Evolutionary conservation across 1,140 invertebrate species (phyloP), one percentile per base, ranked within the genome.

Genomic region (Pseudomyrmex sp.): DNA sequence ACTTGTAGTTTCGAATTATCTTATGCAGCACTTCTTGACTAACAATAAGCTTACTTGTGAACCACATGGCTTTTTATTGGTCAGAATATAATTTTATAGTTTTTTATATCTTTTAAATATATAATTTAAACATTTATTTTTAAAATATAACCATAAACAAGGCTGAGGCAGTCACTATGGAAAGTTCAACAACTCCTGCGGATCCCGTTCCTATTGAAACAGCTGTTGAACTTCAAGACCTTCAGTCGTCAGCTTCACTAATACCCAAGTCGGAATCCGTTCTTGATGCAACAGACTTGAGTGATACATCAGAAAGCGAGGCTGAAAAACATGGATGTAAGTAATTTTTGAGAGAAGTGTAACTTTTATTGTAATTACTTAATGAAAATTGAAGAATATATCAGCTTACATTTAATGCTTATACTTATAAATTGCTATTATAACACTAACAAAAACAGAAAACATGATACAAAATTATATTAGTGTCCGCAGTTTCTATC

Each of bases 281-380:
- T 46, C 85, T 91, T 46, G 93, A 94, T 87, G 96, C 96, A 50
- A 97, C 97, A 8, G 97, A 98, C 94, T 95, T 97, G 89, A 97
- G 97, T 20, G 97, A 98, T 93, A 97, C 97, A 12, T 97, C 96
- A 63, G 97, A 98, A 92, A 98, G 97, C 73, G 97, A 98, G 84
- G 96, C 95, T 44, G 97, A 97, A 88, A 95, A 95, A 91, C 95
- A 95, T 85, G 88, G 89, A 48, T 88, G 93, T 89, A 92, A 91
- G 90, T 85, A 59, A 35, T 35, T 20, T 23, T 20, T 20, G 2
- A 0, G 0, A 7, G 1, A 59, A 15, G 15, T 69, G 35, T 35
- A 35, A 35, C 5, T 35, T 35, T 7, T 35, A 35, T 35, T 35
- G 35, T 0, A 35, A 35, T 35, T 35, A 62, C 10, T 23, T 69